Conservation (phyloP, 2,888 invertebrate genomes). For the Teleiodes luculella region DNA sequence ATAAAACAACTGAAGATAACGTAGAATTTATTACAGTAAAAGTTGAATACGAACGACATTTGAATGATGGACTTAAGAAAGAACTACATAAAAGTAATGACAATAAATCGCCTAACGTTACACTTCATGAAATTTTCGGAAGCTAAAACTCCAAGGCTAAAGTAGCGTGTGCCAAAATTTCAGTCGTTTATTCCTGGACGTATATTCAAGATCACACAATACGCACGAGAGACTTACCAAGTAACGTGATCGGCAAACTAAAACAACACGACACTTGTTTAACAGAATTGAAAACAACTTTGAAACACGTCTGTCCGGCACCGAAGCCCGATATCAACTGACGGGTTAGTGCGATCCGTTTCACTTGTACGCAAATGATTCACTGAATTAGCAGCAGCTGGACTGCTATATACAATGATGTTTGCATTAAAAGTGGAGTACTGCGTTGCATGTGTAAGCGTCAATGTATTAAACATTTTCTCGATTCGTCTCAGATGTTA, state of each 20-base stretch:
- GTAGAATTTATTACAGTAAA: neutral
- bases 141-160: constrained; percentile 49
- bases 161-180: constrained; percentile 57
- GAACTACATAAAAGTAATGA: neutral
- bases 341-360: constrained; percentile 22
- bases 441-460: too few relatives aligned
- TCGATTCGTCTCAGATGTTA: too few relatives aligned
- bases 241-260: constrained; percentile 38
- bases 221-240: constrained; percentile 50
- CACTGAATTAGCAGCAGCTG: too few relatives aligned
- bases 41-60: neutral
- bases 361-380: neutral
- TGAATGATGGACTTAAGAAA: neutral
- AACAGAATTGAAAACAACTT: constrained; percentile 3
- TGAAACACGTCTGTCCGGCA: constrained; percentile 37
- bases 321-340: constrained; percentile 55
- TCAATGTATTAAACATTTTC: too few relatives aligned
- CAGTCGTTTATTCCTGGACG: constrained; percentile 56
- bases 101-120: constrained; percentile 12
- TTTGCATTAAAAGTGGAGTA: too few relatives aligned
- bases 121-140: constrained; percentile 28
- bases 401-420: too few relatives aligned
- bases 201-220: constrained; percentile 43
- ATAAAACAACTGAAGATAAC: neutral
- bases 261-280: constrained; percentile 55